These are phyloP conservation scores for Mesochorus sp. DNA, from an alignment of 2,888 invertebrate species.

Conservation along the genomic window DNA sequence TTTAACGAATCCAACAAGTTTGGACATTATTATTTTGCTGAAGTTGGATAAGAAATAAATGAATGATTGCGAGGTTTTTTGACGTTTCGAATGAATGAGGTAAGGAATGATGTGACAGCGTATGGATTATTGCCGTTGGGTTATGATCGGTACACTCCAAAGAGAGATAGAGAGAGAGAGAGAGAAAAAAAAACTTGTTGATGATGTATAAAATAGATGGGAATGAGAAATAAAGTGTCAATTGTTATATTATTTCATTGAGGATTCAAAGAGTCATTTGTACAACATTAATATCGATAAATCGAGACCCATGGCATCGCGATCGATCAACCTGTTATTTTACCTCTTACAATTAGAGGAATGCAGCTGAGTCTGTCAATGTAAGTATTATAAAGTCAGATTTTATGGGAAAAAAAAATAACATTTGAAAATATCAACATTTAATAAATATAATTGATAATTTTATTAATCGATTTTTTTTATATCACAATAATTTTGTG, in stretches of 20 bases:
- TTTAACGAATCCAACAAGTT: not conserved
- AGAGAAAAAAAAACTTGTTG: not conserved
- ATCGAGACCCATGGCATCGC: constrained; percentile 68
- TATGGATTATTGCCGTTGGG: not conserved
- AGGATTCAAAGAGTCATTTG: not conserved
- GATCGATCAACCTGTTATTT: constrained; percentile 56
- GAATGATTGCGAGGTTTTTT: constrained; percentile 20
- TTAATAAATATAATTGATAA: not conserved
- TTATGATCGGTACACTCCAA: constrained; percentile 2
- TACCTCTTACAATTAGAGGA: constrained; percentile 70
- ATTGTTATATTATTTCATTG: not conserved
- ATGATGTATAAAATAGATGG: not conserved
- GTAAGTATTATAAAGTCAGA: constrained; percentile 40
- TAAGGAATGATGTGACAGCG: constrained; percentile 28
- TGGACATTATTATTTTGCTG: too few species aligned
- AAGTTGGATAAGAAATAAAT: too few species aligned
- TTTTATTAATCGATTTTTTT: not conserved
- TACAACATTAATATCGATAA: constrained; percentile 4
- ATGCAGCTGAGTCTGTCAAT: constrained; percentile 71
- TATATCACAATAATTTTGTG: not conserved
- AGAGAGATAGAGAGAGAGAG: not conserved
- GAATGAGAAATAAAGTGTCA: not conserved
- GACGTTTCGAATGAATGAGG: constrained; percentile 10
- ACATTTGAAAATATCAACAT: not conserved
- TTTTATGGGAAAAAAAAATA: not conserved